A percentile compares a stretch with the other conserved stretches of the same genome.
These are phyloP conservation scores for Oncopodura yosiiana DNA, from an alignment of 1,140 invertebrate species.

Conservation along the genomic window DNA sequence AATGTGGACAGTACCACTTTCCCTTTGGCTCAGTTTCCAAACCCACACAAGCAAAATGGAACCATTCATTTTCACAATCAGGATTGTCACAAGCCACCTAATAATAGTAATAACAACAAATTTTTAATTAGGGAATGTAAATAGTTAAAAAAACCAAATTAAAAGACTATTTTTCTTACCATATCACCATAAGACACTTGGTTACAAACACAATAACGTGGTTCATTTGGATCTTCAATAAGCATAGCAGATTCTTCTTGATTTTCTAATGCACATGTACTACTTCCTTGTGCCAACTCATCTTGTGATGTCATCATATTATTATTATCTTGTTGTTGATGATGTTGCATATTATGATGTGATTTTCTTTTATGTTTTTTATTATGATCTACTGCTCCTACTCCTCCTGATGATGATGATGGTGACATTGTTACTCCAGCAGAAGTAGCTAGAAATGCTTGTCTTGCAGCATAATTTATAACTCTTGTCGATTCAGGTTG, in stretches of 20 bases:
- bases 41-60: slow-evolving; percentile 33
- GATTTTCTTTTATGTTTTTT: background rate
- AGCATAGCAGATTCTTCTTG: slow-evolving; percentile 70
- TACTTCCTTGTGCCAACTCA: slow-evolving; percentile 40
- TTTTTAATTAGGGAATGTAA: background rate
- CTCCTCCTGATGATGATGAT: no score
- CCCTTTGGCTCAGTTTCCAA: slow-evolving; percentile 29
- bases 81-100: no score
- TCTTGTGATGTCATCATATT: slow-evolving; percentile 17
- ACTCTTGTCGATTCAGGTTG: no score
- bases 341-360: slow-evolving; percentile 21
- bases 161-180: slow-evolving; percentile 54
- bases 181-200: slow-evolving; percentile 97
- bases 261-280: slow-evolving; percentile 41
- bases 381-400: no score
- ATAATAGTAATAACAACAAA: slow-evolving; percentile 36
- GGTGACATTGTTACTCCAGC: background rate
- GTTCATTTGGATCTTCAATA: slow-evolving; percentile 91
- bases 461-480: slow-evolving; percentile 51
- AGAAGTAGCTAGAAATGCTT: slow-evolving; percentile 61
- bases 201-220: slow-evolving; percentile 93
- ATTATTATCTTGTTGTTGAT: slow-evolving; percentile 29
- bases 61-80: slow-evolving; percentile 34
- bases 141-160: slow-evolving; percentile 11
- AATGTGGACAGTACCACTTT: slow-evolving; percentile 34